A percentile compares a stretch with the other conserved stretches of the same genome.
These are phyloP conservation scores for Zeus faber DNA, from an alignment of 2,113 vertebrate genomes.

Conservation along the genomic window DNA sequence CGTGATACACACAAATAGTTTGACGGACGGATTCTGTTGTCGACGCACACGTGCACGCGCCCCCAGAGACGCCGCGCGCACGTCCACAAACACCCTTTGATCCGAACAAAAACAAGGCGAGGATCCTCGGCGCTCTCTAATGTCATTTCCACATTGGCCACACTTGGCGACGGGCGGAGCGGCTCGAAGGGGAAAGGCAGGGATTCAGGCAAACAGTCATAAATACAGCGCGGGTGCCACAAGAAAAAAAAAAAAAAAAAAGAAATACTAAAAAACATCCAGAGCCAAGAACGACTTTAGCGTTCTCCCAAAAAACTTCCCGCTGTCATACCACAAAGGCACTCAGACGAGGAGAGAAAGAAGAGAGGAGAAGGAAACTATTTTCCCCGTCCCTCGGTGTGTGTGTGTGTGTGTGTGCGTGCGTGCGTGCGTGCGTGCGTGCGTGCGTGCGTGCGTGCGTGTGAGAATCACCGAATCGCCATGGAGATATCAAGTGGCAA, in stretches of 20 bases:
- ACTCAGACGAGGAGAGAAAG: too few relatives aligned
- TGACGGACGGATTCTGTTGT: slow-evolving; percentile 59
- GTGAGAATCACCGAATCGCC: neutral
- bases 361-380: slow-evolving; percentile 4
- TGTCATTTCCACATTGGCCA: slow-evolving; percentile 52
- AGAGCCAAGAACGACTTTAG: slow-evolving; percentile 41
- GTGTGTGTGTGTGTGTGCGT: slow-evolving; percentile 37
- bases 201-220: slow-evolving; percentile 55
- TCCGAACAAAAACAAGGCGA: slow-evolving; percentile 57
- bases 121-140: slow-evolving; percentile 42
- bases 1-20: slow-evolving; percentile 49
- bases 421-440: slow-evolving; percentile 29
- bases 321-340: slow-evolving; percentile 48
- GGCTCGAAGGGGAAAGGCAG: slow-evolving; percentile 41
- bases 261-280: slow-evolving; percentile 58
- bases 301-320: slow-evolving; percentile 27
- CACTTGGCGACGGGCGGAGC: slow-evolving; percentile 61
- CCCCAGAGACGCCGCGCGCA: too few relatives aligned
- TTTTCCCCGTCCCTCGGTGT: slow-evolving; percentile 34
- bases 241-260: slow-evolving; percentile 19
- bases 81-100: too few relatives aligned
- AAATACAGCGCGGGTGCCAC: slow-evolving; percentile 64
- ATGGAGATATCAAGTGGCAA: neutral
- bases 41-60: too few relatives aligned
- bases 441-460: slow-evolving; percentile 11